Evolutionary conservation across 2,888 invertebrate genomes (phyloP).

Genomic region (Zootermopsis nevadensis): DNA sequence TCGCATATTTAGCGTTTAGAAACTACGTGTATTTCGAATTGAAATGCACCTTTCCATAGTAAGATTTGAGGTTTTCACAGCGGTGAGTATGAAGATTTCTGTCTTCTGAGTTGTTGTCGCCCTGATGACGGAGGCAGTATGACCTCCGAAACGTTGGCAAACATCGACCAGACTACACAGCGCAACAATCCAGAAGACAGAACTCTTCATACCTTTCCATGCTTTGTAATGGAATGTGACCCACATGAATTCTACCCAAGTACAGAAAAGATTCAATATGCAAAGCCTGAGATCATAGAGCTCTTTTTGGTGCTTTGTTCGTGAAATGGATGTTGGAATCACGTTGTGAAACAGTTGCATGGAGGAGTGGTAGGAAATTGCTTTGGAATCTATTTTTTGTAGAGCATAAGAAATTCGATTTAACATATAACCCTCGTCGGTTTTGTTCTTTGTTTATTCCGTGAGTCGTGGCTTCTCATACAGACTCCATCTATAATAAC

Average conservation of each 20-base stretch:
- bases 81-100: too few relatives aligned
- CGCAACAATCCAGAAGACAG: too few relatives aligned
- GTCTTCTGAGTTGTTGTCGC: too few relatives aligned
- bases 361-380: neutral
- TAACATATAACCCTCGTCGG: neutral
- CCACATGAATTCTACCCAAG: neutral
- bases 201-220: too few relatives aligned
- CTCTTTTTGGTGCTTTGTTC: neutral
- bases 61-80: too few relatives aligned
- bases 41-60: too few relatives aligned
- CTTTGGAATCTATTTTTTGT: neutral
- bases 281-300: neutral
- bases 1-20: too few relatives aligned
- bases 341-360: neutral
- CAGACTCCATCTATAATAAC: constrained; percentile 1
- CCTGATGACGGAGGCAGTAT: too few relatives aligned
- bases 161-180: too few relatives aligned
- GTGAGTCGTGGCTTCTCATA: neutral
- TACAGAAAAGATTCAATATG: neutral
- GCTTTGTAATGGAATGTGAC: too few relatives aligned
- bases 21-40: too few relatives aligned
- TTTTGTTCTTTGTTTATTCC: neutral
- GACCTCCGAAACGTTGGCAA: too few relatives aligned
- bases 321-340: neutral
- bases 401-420: neutral